Percentiles rank a stretch among this genome's conserved stretches.
Evolutionary conservation across 1,140 invertebrate species (phyloP).

Genomic region (Panagrolaimus sp.): DNA sequence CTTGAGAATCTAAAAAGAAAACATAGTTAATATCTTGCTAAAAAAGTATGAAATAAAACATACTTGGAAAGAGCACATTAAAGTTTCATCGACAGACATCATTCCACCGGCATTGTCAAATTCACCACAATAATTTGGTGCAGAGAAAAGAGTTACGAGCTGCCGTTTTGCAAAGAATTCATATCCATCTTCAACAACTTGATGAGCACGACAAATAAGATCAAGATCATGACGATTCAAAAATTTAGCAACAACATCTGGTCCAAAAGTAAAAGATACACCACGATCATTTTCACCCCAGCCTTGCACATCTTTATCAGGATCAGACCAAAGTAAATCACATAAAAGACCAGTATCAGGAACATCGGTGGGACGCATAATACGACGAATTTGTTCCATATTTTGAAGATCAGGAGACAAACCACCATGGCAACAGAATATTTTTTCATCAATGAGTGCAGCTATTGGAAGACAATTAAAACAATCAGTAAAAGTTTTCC

Average conservation of each 20-base stretch:
- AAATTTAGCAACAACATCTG: conserved; percentile 61
- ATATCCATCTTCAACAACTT: conserved; percentile 93
- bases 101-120: conserved; percentile 96
- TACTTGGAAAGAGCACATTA: conserved; percentile 90
- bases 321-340: conserved; percentile 94
- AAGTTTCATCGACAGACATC: conserved; percentile 98
- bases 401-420: conserved; percentile 79
- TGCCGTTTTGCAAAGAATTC: conserved; percentile 97
- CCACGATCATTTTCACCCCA: conserved; percentile 66
- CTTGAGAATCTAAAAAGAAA: conserved; percentile 60
- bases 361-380: conserved; percentile 69
- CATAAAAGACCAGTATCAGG: conserved; percentile 75
- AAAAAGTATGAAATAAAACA: conserved; percentile 15
- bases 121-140: conserved; percentile 95
- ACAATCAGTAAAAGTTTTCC: conserved; percentile 66
- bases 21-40: neutral
- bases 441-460: conserved; percentile 86
- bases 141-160: conserved; percentile 86
- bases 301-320: conserved; percentile 70
- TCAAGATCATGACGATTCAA: conserved; percentile 64
- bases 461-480: conserved; percentile 68
- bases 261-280: conserved; percentile 64
- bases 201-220: conserved; percentile 66
- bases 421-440: conserved; percentile 90
- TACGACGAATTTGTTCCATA: conserved; percentile 74